A percentile compares a stretch with the other conserved stretches of the same genome.
phyloP scores from a whole-genome alignment of 2,888 invertebrate genomes.

The Euzophera pinguis region DNA sequence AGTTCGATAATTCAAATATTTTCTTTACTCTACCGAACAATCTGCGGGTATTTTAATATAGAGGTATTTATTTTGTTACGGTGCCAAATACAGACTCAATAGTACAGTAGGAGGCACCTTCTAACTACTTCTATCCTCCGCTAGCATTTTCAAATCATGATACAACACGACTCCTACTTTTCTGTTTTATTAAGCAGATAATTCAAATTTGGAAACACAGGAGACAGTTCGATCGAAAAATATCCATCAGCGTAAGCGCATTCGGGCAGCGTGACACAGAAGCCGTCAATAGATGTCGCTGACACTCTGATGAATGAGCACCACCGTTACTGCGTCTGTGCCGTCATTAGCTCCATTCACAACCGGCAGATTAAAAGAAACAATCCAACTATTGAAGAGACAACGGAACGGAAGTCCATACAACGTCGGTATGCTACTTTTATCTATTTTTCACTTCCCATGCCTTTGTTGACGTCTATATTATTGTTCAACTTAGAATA shows the following conservation, averaged over 20 bases:
- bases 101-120: no score
- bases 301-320: conserved; percentile 73
- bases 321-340: conserved; percentile 61
- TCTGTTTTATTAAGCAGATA: no score
- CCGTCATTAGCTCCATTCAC: conserved; percentile 68
- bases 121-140: no score
- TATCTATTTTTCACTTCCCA: conserved; percentile 18
- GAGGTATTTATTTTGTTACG: no score
- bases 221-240: neutral
- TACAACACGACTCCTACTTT: no score
- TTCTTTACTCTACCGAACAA: no score
- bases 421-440: conserved; percentile 47
- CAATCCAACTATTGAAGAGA: conserved; percentile 54
- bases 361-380: conserved; percentile 64
- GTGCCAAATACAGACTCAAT: no score
- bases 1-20: no score
- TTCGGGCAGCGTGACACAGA: conserved; percentile 51
- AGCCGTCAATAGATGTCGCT: conserved; percentile 75
- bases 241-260: conserved; percentile 8
- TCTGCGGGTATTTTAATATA: no score
- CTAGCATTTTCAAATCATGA: no score
- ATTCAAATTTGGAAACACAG: neutral
- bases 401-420: conserved; percentile 66
- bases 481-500: conserved; percentile 5
- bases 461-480: conserved; percentile 13